phyloP scores from a whole-genome alignment of 2,888 invertebrate genomes.

The Blastobasis adustella region DNA sequence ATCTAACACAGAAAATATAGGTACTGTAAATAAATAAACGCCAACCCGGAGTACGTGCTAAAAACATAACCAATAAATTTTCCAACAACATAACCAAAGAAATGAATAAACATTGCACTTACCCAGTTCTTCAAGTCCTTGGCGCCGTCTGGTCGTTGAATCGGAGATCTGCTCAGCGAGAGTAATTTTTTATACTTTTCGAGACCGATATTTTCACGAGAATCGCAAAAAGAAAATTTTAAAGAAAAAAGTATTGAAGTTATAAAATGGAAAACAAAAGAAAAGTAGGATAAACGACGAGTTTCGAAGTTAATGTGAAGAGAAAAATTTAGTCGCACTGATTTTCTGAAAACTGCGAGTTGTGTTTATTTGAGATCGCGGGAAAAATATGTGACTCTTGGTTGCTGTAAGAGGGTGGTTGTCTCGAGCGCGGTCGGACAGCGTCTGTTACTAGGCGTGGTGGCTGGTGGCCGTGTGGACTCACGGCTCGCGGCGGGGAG shows the following conservation, averaged over 20 bases:
- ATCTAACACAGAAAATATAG: too few relatives aligned
- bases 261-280: conserved; percentile 1
- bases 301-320: conserved; percentile 3
- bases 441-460: conserved; percentile 24
- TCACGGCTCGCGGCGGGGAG: conserved; percentile 19
- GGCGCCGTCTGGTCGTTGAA: too few relatives aligned
- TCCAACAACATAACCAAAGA: too few relatives aligned
- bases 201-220: not conserved
- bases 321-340: conserved; percentile 3
- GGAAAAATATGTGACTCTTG: conserved; percentile 5
- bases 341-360: too few relatives aligned
- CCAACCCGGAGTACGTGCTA: too few relatives aligned
- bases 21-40: too few relatives aligned
- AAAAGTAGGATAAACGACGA: conserved; percentile 14
- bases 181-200: not conserved
- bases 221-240: not conserved
- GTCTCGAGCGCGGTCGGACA: conserved; percentile 9
- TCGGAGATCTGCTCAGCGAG: too few relatives aligned
- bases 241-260: not conserved
- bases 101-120: too few relatives aligned
- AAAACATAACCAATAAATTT: too few relatives aligned
- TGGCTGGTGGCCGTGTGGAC: conserved; percentile 15
- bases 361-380: not conserved
- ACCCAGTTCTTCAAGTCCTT: too few relatives aligned
- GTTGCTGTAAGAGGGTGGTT: conserved; percentile 5